Percentiles rank a stretch among this genome's conserved stretches.
Conservation (phyloP, 1,140 invertebrate genomes). For the Idris sp. region DNA sequence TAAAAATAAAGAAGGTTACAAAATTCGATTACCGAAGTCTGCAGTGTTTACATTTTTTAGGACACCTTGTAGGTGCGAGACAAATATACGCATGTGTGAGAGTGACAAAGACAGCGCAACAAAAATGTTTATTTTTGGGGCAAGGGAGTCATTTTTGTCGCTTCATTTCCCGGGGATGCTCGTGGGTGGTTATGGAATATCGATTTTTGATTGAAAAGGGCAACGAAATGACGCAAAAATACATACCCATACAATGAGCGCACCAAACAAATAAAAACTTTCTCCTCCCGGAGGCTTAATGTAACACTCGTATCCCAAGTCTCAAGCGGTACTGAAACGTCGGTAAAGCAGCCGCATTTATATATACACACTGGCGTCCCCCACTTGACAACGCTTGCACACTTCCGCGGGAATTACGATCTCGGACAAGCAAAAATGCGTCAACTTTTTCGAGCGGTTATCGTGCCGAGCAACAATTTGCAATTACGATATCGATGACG, state of each 20-base stretch:
- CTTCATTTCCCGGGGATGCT: too few species aligned
- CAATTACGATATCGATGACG: too few species aligned
- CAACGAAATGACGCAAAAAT: background rate
- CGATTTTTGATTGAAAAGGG: background rate
- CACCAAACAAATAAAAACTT: constrained; percentile 78
- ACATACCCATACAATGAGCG: constrained; percentile 79
- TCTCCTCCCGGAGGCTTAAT: constrained; percentile 58
- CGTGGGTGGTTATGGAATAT: too few species aligned
- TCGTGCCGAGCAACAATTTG: constrained; percentile 2
- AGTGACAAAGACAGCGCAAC: too few species aligned
- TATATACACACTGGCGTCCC: constrained; percentile 26
- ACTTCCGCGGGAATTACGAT: constrained; percentile 44
- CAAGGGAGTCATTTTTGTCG: too few species aligned
- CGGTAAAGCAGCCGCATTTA: constrained; percentile 7
- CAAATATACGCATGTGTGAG: constrained; percentile 2
- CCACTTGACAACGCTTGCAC: background rate
- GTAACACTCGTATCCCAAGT: constrained; percentile 43
- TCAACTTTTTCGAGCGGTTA: constrained; percentile 20
- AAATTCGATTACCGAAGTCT: too few species aligned
- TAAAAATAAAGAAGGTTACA: too few species aligned
- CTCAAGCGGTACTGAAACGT: constrained; percentile 42
- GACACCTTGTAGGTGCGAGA: constrained; percentile 32
- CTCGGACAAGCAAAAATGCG: constrained; percentile 25
- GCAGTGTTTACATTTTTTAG: constrained; percentile 51
- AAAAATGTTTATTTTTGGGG: too few species aligned